Conservation (phyloP, 2,888 invertebrate genomes). For the Stenodema calcarata region DNA sequence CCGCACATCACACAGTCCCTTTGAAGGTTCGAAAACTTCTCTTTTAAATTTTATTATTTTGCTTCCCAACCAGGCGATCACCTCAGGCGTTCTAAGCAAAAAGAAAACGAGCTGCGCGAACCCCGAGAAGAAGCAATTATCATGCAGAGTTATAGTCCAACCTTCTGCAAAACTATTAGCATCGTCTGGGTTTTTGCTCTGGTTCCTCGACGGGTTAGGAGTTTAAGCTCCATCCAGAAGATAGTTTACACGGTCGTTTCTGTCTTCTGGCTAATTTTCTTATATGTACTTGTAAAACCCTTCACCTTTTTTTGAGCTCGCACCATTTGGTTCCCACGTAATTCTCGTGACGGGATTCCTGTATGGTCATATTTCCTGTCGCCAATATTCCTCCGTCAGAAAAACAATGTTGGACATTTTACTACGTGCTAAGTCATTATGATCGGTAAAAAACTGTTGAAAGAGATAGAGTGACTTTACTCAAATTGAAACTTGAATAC, state of each 20-base stretch:
- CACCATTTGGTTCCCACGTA: not conserved
- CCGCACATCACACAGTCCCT: not conserved
- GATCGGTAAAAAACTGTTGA: too few relatives aligned
- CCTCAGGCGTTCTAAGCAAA: not conserved
- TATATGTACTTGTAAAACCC: not conserved
- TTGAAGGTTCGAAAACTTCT: not conserved
- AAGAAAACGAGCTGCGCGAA: not conserved
- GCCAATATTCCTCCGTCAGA: not conserved
- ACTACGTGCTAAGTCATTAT: not conserved
- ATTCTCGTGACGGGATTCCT: not conserved
- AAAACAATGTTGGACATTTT: not conserved
- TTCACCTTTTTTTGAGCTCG: not conserved
- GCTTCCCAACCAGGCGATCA: not conserved
- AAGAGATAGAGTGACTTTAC: too few relatives aligned
- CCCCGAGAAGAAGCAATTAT: slow-evolving; percentile 2
- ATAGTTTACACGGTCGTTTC: not conserved
- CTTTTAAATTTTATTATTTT: not conserved
- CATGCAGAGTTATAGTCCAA: slow-evolving; percentile 2
- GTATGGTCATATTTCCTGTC: not conserved
- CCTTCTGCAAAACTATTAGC: not conserved
- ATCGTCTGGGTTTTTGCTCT: not conserved
- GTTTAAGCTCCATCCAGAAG: not conserved
- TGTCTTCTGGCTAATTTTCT: not conserved
- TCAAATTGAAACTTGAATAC: too few relatives aligned
- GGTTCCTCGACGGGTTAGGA: not conserved